Conservation (phyloP, 2,888 invertebrate genomes). For the Eupithecia pulchellata region DNA sequence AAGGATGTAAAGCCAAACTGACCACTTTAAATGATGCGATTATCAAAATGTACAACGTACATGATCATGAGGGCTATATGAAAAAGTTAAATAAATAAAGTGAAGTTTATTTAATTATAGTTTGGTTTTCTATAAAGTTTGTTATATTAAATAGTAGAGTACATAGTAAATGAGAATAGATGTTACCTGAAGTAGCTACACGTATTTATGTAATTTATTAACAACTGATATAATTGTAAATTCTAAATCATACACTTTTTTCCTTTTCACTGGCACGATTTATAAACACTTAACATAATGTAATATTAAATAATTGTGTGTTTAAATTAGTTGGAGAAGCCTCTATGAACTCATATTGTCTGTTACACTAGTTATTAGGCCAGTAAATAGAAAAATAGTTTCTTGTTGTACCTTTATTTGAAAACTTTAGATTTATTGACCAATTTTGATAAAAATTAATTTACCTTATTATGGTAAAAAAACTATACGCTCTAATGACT, state of each 20-base stretch:
- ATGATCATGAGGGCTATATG: slow-evolving; percentile 63
- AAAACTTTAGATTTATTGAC: neutral
- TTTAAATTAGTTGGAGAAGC: no score
- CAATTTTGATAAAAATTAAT: no score
- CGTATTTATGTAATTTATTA: neutral
- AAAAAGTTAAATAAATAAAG: slow-evolving; percentile 26
- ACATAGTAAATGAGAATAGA: neutral
- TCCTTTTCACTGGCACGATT: no score
- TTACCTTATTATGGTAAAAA: no score
- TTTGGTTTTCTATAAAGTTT: neutral
- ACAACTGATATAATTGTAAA: neutral
- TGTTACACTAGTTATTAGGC: no score
- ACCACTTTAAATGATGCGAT: slow-evolving; percentile 76
- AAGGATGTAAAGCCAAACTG: slow-evolving; percentile 76
- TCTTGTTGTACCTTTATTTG: neutral
- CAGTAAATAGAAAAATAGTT: no score
- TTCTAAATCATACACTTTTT: neutral
- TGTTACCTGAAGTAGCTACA: neutral
- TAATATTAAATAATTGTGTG: no score
- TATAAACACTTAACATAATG: no score
- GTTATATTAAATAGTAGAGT: neutral
- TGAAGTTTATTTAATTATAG: neutral
- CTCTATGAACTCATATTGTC: no score
- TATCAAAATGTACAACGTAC: slow-evolving; percentile 71
- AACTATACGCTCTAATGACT: no score